phyloP scores from a whole-genome alignment of 2,797 vertebrate species.

The Mycteria americana region DNA sequence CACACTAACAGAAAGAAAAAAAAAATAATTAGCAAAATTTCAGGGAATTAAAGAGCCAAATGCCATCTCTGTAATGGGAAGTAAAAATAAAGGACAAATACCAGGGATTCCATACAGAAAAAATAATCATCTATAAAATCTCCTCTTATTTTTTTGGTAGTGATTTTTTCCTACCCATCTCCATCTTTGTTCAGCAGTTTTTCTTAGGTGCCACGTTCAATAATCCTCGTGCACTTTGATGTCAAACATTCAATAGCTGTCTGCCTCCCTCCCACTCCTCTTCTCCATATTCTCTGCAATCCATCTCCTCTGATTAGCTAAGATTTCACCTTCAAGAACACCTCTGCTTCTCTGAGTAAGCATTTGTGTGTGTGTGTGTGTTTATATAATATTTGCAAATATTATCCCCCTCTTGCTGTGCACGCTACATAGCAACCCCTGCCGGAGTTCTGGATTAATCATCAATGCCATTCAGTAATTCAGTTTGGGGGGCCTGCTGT shows the following conservation, averaged over 20 bases:
- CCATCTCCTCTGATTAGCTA: conserved; percentile 66
- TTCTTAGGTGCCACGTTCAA: conserved; percentile 58
- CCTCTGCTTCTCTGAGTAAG: conserved; percentile 30
- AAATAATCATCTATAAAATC: conserved; percentile 4
- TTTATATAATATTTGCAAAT: conserved; percentile 48
- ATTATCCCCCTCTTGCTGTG: conserved; percentile 13
- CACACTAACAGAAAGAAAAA: not conserved
- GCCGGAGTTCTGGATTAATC: not conserved
- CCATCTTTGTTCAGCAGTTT: conserved; percentile 42
- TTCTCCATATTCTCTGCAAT: conserved; percentile 55
- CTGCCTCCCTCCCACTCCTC: conserved; percentile 61
- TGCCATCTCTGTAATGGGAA: not conserved
- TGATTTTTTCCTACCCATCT: conserved; percentile 43
- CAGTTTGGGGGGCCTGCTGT: conserved; percentile 23
- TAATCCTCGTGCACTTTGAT: conserved; percentile 56
- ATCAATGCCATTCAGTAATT: conserved; percentile 15
- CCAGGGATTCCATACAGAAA: not conserved
- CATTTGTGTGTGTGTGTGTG: not conserved
- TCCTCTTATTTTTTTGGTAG: not conserved
- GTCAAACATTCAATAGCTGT: conserved; percentile 69
- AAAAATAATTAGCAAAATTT: not conserved
- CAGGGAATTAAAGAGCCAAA: not conserved
- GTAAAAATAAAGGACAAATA: not conserved
- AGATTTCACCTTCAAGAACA: conserved; percentile 64
- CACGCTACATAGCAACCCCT: not conserved